Evolutionary conservation across 2,113 vertebrate species (phyloP).

Genomic region (Shinisaurus crocodilurus): DNA sequence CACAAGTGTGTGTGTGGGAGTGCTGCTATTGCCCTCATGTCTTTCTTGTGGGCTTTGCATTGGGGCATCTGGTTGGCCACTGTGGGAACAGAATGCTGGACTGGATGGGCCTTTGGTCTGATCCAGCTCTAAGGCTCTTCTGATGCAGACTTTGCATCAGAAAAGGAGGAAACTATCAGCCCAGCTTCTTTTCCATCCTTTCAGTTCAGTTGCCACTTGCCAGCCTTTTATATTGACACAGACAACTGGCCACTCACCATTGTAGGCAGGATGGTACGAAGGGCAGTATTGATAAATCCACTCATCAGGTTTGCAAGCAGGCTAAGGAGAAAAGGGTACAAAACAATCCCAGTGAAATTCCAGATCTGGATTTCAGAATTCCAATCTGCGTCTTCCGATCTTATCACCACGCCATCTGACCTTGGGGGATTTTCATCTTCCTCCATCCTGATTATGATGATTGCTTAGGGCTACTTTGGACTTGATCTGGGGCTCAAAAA

Average conservation of each 20-base stretch:
- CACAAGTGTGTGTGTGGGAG: too few relatives aligned
- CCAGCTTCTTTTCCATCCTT: not conserved
- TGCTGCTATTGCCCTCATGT: too few relatives aligned
- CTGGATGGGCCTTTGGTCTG: too few relatives aligned
- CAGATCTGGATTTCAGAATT: not conserved
- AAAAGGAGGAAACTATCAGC: not conserved
- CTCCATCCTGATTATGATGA: not conserved
- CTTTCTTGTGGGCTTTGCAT: too few relatives aligned
- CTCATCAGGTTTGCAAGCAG: conserved; percentile 38
- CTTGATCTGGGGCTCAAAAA: not conserved
- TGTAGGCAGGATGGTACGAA: conserved; percentile 1
- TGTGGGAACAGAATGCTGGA: too few relatives aligned
- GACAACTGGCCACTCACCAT: conserved; percentile 57
- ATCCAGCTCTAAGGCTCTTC: too few relatives aligned
- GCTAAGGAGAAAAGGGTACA: conserved; percentile 30
- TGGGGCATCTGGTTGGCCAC: too few relatives aligned
- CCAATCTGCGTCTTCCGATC: not conserved
- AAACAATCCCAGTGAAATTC: not conserved
- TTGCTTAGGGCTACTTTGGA: not conserved
- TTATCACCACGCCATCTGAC: not conserved
- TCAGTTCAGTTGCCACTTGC: too few relatives aligned
- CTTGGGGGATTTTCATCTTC: too few relatives aligned
- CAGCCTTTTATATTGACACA: fast-evolving
- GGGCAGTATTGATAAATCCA: not conserved
- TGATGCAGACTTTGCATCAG: not conserved